A percentile compares a stretch with the other conserved stretches of the same genome.
phyloP scores from a whole-genome alignment of 2,888 invertebrate species.

The Neria commutata region DNA sequence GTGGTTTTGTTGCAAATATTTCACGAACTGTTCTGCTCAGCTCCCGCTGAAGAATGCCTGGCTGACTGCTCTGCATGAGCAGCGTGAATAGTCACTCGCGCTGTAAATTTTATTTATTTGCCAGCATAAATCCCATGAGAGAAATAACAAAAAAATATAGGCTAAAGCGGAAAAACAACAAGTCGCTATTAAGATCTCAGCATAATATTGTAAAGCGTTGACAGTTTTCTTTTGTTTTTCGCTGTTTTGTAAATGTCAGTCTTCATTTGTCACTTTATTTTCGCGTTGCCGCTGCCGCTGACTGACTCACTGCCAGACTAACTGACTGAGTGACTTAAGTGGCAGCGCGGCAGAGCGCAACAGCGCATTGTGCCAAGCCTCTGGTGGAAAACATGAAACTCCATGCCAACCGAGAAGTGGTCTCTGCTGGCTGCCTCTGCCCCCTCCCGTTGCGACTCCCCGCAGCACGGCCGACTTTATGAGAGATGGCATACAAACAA shows the following conservation, averaged over 20 bases:
- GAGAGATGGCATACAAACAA: constrained; percentile 5
- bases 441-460: neutral
- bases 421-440: no score
- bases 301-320: constrained; percentile 14
- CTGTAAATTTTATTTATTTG: neutral
- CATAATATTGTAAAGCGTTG: constrained; percentile 7
- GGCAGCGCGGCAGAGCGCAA: neutral
- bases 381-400: neutral
- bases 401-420: neutral
- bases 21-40: constrained; percentile 53
- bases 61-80: neutral
- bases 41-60: no score
- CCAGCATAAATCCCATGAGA: constrained; percentile 11
- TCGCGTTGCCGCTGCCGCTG: neutral
- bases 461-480: neutral
- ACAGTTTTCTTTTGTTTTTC: constrained; percentile 42
- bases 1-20: constrained; percentile 62
- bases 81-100: neutral
- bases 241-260: constrained; percentile 59
- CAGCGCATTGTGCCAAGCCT: neutral
- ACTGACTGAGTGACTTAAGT: neutral
- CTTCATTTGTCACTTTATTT: constrained; percentile 54
- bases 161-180: constrained; percentile 45
- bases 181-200: constrained; percentile 48
- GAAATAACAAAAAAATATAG: constrained; percentile 14